Percentiles rank a stretch among this genome's conserved stretches.
Evolutionary conservation across 2,888 invertebrate species (phyloP).

Genomic region (Sylvicola fuscatus): DNA sequence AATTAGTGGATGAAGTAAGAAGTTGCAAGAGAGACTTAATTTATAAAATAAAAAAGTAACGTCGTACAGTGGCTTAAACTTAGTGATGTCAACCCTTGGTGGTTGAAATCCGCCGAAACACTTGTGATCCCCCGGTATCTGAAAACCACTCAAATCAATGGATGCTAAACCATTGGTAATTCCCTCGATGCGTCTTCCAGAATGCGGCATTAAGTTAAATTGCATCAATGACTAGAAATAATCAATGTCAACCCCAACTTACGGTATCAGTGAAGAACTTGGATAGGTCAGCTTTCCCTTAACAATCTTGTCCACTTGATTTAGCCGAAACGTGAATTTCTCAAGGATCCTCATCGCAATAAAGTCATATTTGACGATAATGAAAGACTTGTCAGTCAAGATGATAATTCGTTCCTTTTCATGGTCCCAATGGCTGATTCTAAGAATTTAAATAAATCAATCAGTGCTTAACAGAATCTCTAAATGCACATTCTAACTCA

Average conservation of each 20-base stretch:
- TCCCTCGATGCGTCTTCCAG: conserved; percentile 11
- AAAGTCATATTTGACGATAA: conserved; percentile 68
- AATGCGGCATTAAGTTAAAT: neutral
- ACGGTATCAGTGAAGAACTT: conserved; percentile 62
- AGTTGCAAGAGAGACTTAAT: no score
- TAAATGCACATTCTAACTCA: conserved; percentile 19
- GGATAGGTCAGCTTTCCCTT: conserved; percentile 68
- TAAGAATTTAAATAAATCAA: conserved; percentile 16
- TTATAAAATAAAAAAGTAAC: no score
- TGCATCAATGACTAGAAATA: neutral
- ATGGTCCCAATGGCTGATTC: conserved; percentile 74
- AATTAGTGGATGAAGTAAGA: neutral
- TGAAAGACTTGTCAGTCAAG: conserved; percentile 48
- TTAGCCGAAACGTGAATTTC: conserved; percentile 43
- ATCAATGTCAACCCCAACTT: conserved; percentile 27
- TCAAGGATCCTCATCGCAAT: conserved; percentile 57
- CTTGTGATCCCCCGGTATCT: conserved; percentile 4
- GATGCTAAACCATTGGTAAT: conserved; percentile 11
- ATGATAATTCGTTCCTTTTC: conserved; percentile 63
- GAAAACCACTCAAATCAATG: conserved; percentile 9
- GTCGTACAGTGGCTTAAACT: conserved; percentile 11
- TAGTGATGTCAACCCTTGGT: conserved; percentile 10
- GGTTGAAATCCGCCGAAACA: conserved; percentile 4
- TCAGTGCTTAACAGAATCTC: neutral
- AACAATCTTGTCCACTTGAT: conserved; percentile 46